Percentiles rank a stretch among this genome's conserved stretches.
These are phyloP conservation scores for Pantherophis vulpinus DNA, from an alignment of 2,797 vertebrate species.

Conservation along the genomic window DNA sequence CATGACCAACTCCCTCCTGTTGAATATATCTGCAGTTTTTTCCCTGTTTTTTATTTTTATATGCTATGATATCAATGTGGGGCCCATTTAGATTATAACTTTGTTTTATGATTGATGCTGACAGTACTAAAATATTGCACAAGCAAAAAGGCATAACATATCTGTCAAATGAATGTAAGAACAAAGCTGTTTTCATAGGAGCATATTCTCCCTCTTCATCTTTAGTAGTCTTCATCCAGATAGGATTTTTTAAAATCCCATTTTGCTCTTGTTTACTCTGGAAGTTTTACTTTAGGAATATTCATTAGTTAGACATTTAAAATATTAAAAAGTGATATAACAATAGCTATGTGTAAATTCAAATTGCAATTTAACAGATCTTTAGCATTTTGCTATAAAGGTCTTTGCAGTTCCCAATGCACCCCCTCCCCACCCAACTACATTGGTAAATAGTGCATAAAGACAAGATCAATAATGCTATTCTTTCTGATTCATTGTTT, in stretches of 20 bases:
- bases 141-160: not conserved
- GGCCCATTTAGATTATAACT: not conserved
- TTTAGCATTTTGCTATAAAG: not conserved
- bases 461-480: not conserved
- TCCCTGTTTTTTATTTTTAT: not conserved
- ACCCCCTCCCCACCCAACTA: accelerated
- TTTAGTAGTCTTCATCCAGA: not conserved
- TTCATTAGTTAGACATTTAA: not conserved
- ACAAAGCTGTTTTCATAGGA: not conserved
- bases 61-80: not conserved
- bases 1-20: not conserved
- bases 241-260: not conserved
- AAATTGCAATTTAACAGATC: not conserved
- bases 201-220: too few species aligned
- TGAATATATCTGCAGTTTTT: not conserved
- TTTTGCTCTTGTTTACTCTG: not conserved
- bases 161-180: constrained; percentile 1
- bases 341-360: not conserved
- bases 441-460: not conserved
- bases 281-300: constrained; percentile 10
- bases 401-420: not conserved
- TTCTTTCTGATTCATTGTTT: not conserved
- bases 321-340: not conserved
- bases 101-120: not conserved
- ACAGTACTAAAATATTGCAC: not conserved